Conservation (phyloP, 1,140 invertebrate genomes). For the Bombus terrestris region DNA sequence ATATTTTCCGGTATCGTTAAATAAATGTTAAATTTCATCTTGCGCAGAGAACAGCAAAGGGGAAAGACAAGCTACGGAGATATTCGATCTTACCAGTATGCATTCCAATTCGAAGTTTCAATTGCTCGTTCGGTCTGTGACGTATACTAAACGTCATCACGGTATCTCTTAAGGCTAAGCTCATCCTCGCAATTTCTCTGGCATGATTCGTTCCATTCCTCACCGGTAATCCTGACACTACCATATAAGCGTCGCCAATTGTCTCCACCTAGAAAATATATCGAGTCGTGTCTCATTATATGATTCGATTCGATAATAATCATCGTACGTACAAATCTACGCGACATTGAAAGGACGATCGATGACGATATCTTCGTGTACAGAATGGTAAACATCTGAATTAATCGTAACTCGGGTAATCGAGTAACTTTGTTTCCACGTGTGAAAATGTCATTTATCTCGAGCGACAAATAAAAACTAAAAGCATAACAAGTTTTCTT, state of each 20-base stretch:
- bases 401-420: too few species aligned
- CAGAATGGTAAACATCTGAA: too few species aligned
- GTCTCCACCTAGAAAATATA: constrained; percentile 91
- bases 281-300: too few species aligned
- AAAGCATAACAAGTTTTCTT: too few species aligned
- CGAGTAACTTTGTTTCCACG: too few species aligned
- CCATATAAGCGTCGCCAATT: constrained; percentile 99
- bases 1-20: too few species aligned
- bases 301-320: too few species aligned
- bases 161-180: constrained; percentile 92
- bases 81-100: constrained; percentile 89
- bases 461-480: too few species aligned
- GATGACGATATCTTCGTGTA: too few species aligned
- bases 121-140: constrained; percentile 92
- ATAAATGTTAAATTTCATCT: too few species aligned
- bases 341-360: not conserved
- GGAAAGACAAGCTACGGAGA: not conserved
- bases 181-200: constrained; percentile 95
- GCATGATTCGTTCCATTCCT: constrained; percentile 94
- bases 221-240: constrained; percentile 93
- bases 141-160: constrained; percentile 95
- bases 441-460: too few species aligned
- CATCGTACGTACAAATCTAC: not conserved
- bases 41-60: too few species aligned
- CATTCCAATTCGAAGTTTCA: constrained; percentile 97